These are phyloP conservation scores for Antechinus stuartii DNA, from an alignment of 2,113 vertebrate species.

Conservation along the genomic window DNA sequence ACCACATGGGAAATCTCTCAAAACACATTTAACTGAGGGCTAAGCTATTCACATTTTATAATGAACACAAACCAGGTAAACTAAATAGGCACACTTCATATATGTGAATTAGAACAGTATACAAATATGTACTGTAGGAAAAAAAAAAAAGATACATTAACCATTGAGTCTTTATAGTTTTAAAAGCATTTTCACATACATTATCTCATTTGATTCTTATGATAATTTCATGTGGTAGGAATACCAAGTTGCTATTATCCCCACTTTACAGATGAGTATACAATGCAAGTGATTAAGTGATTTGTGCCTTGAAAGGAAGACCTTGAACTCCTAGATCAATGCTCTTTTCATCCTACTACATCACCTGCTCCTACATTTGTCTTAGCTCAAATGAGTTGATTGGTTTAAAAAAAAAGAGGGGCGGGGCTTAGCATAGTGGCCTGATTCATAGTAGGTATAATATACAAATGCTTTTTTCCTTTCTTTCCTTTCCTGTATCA, in stretches of 20 bases:
- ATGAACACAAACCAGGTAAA: background rate
- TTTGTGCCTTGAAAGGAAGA: background rate
- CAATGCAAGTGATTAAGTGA: background rate
- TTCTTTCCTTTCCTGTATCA: background rate
- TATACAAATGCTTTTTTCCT: background rate
- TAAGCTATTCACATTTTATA: constrained; percentile 19
- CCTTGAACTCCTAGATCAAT: background rate
- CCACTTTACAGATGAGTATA: background rate
- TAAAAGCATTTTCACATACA: background rate
- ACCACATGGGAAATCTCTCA: background rate
- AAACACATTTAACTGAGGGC: background rate
- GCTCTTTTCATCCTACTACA: background rate
- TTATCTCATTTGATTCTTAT: background rate
- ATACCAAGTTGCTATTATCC: background rate
- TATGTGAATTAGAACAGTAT: background rate
- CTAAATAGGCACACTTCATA: background rate
- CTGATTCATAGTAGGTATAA: background rate
- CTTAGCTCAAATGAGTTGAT: background rate
- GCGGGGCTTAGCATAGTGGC: background rate
- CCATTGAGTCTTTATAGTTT: background rate
- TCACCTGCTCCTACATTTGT: background rate
- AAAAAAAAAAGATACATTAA: background rate
- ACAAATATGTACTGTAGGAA: background rate
- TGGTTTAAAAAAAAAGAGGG: background rate
- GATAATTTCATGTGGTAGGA: background rate